Conservation (phyloP, 2,113 vertebrate species). For the Aleadryas rufinucha region DNA sequence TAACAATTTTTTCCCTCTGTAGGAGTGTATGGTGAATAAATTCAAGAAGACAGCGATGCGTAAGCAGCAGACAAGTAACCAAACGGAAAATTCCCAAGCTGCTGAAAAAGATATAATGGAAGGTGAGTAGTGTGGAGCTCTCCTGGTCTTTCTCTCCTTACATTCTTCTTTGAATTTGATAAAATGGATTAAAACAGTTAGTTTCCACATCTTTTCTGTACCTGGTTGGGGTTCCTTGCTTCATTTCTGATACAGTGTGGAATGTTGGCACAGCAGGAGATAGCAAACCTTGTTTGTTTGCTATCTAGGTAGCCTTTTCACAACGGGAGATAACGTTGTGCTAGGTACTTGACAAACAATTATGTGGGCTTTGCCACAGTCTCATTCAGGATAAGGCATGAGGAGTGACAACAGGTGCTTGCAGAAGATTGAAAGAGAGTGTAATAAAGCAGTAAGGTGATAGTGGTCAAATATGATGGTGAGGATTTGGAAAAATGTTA, state of each 20-base stretch:
- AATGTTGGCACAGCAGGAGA: neutral
- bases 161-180: neutral
- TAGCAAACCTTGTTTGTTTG: neutral
- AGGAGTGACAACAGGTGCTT: neutral
- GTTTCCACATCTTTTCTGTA: neutral
- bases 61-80: conserved; percentile 76
- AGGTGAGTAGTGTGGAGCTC: conserved; percentile 47
- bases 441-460: neutral
- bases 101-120: conserved; percentile 81
- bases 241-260: neutral
- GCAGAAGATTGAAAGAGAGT: neutral
- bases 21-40: conserved; percentile 90
- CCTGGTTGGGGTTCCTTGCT: neutral
- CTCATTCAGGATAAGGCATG: neutral
- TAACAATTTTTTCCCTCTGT: neutral
- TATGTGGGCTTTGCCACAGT: neutral
- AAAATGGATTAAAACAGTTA: neutral
- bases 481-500: neutral
- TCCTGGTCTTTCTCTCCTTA: neutral
- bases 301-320: neutral
- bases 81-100: conserved; percentile 73
- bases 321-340: neutral
- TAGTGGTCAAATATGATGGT: neutral
- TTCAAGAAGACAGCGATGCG: conserved; percentile 85
- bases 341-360: neutral